Base-by-base conservation (phyloP, 2,113 vertebrate genomes). In the Sorex araneus region DNA sequence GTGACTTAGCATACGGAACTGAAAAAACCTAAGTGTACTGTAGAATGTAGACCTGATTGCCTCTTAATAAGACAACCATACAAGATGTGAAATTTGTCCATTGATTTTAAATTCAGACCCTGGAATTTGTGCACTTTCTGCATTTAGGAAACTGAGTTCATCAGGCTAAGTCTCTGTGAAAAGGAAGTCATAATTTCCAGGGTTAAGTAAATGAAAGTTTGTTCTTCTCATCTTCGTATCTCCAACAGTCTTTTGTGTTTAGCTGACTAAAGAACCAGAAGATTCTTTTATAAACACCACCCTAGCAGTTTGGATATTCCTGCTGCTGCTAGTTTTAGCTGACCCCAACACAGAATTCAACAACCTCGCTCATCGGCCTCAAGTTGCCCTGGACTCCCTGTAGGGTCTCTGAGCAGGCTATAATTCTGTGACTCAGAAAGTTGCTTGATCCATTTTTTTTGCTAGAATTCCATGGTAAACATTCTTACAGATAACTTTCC, bases 401-500 rank as follows among this genome's bases (percentile, higher is more conserved):
- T 73, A 50, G 21, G 43, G 25, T 25, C 77, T 77, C 87, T 30
- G 23, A 88, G 40, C 23, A 92, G 80, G 71, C 60, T 91, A 23
- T n/a, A 25, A 47, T 63, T 88, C 34, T 81, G 57, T 90, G 66
- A 81, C 87, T 92, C 71, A 3, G 67, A 71, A 94, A 86, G 77
- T 71, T 87, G 93, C 80, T 87, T 0, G 6, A 84, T 34, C 7
- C 74, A 32, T 93, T 87, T 96, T 71, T 96, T 87, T 93, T 34
- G 34, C 50, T 95, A 91, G 90, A 95, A 95, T 88, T 94, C 25
- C 4, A 85, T 50, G 95, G 32, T 97, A 97, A 98, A 97, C 95
- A 97, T 94, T 96, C 96, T 96, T 94, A 91, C 19, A 76, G 87
- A 97, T 97, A 95, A 96, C 96, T 97, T 60, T 97, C 79, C 87